Base-by-base conservation (phyloP, 1,140 invertebrate species). In the Harpegnathos saltator region DNA sequence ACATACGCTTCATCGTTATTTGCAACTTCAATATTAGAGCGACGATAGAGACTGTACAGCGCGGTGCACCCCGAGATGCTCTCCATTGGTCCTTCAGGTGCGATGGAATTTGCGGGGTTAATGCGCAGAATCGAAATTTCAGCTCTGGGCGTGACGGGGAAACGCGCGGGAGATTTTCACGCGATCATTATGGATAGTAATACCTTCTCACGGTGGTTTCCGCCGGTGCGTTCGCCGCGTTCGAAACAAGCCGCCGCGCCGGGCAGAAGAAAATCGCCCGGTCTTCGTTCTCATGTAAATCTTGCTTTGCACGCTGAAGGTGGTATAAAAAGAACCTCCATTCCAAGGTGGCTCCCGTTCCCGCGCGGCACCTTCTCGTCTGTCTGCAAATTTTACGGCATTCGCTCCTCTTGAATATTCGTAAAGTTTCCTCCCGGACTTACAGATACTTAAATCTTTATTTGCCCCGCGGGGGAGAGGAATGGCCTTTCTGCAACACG, bases 291-390 rank as follows among this genome's bases (percentile, higher is more conserved):
- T 38, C 65, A 44, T 61, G 56, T 82, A 82, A 85, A 86, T 82
- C 75, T 82, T 81, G 58, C 74, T 74, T 85, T 82, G 59, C 26
- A 19, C 26, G 72, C 15, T 22, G 38, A 63, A 19, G 48, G 26
- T 81, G 66, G 63, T 74, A 83, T 58, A 71, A 63, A 69, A 62
- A 66, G 62, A 72, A 83, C 68, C 72, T 85, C n/a, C n/a, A 75
- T 62, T 78, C 56, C 65, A 77, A 61, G 65, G 75, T 69, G 29
- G 54, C 15, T 68, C n/a, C n/a, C 33, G 63, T 69, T 44, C 33
- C n/a, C 29, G n/a, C n/a, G 11, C 50, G 38, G 65, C 24, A 63
- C 15, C 52, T 63, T 48, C 54, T 17, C 15, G n/a, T 73, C 44
- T 58, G 61, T 65, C 52, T 74, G 56, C 68, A 69, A 83, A 68